Conservation (phyloP, 1,140 invertebrate genomes). For the Geopemphigus sp. region DNA sequence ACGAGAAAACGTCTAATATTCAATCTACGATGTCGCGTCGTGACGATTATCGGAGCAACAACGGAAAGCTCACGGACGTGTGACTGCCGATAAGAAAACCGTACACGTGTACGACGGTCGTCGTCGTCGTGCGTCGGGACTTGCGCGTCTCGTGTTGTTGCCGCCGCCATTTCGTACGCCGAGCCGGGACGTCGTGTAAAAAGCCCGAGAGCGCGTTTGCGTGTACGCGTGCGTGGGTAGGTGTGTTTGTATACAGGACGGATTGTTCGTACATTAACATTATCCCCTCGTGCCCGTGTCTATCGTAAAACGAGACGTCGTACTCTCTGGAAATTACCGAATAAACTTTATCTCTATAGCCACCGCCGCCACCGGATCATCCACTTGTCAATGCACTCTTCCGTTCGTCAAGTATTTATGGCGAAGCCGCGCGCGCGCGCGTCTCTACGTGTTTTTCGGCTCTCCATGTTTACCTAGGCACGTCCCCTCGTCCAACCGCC, state of each 20-base stretch:
- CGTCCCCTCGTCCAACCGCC: background rate
- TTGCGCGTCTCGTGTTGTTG: too few relatives aligned
- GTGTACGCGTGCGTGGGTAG: too few relatives aligned
- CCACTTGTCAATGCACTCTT: conserved; percentile 35
- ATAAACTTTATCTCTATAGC: background rate
- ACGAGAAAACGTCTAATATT: too few relatives aligned
- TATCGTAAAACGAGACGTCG: conserved; percentile 8
- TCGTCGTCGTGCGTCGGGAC: too few relatives aligned
- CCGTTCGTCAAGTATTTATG: conserved; percentile 20
- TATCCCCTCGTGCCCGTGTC: background rate
- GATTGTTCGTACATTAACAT: conserved; percentile 3
- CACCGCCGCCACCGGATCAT: background rate
- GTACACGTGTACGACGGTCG: background rate
- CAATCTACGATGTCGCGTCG: background rate
- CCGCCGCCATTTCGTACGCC: background rate
- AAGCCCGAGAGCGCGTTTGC: background rate
- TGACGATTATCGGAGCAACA: background rate
- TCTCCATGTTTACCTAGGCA: too few relatives aligned
- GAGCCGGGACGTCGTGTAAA: background rate
- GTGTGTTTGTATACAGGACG: background rate
- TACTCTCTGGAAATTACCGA: conserved; percentile 12
- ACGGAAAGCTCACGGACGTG: conserved; percentile 30
- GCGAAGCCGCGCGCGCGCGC: too few relatives aligned
- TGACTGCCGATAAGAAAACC: conserved; percentile 41
- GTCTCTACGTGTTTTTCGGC: too few relatives aligned